phyloP scores from a whole-genome alignment of 2,113 vertebrate species.

The Oncorhynchus tshawytscha region DNA sequence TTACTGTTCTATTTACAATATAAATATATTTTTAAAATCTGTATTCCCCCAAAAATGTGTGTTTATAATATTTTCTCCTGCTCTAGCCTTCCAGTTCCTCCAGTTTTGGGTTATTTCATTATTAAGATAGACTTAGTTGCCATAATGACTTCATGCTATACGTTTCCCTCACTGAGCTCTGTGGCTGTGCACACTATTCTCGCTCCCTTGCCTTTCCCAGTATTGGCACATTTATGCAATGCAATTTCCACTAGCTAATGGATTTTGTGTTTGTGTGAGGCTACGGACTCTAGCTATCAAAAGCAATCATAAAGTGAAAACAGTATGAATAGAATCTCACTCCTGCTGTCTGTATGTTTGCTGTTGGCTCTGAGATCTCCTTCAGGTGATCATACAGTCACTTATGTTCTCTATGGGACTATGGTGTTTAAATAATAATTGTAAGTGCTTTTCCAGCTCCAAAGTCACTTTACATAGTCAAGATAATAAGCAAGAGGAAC shows the following conservation, averaged over 20 bases:
- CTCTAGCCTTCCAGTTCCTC: neutral
- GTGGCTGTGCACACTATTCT: neutral
- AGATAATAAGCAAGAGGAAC: no score
- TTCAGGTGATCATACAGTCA: neutral
- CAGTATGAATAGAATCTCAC: constrained; percentile 16
- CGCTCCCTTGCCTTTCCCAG: constrained; percentile 13
- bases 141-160: neutral
- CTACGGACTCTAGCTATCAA: constrained; percentile 9
- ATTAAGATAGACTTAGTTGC: neutral
- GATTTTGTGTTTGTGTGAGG: constrained; percentile 23
- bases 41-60: no score
- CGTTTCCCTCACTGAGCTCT: neutral
- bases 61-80: no score
- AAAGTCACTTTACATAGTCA: no score
- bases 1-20: neutral
- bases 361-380: neutral
- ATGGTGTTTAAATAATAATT: no score
- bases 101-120: neutral
- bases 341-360: constrained; percentile 13
- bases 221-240: constrained; percentile 34
- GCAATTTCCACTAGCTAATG: constrained; percentile 40
- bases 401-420: no score
- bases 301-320: constrained; percentile 24
- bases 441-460: no score
- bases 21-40: neutral